phyloP scores from a whole-genome alignment of 2,888 invertebrate species.

The Ophion ventricosus region DNA sequence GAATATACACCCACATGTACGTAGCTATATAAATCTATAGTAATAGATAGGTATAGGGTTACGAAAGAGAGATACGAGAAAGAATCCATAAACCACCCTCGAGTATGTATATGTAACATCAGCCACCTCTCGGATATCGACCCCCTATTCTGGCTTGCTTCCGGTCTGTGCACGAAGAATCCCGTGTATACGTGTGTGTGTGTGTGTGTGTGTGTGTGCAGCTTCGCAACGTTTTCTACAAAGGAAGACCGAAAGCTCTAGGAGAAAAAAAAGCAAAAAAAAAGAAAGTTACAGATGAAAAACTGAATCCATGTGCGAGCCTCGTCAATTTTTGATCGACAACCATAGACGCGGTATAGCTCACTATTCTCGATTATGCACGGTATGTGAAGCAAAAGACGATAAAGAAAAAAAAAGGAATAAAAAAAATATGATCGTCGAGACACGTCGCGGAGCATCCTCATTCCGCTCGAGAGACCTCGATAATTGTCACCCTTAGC shows the following conservation, averaged over 20 bases:
- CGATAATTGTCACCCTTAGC: constrained; percentile 58
- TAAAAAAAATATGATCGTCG: constrained; percentile 4
- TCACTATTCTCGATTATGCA: background rate
- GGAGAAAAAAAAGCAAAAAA: background rate
- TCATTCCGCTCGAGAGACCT: constrained; percentile 53
- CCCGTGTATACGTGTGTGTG: background rate
- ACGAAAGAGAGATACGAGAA: constrained; percentile 71
- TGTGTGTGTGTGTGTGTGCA: background rate
- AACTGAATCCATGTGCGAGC: constrained; percentile 22
- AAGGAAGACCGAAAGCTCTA: constrained; percentile 32
- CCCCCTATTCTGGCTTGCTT: constrained; percentile 56
- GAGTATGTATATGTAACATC: constrained; percentile 59
- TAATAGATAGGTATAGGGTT: constrained; percentile 61
- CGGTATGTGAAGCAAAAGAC: background rate
- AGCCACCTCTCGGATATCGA: constrained; percentile 65
- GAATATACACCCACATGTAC: constrained; percentile 43
- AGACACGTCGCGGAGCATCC: constrained; percentile 21
- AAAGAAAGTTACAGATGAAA: background rate
- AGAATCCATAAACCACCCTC: constrained; percentile 70
- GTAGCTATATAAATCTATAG: constrained; percentile 31
- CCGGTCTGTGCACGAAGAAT: constrained; percentile 28
- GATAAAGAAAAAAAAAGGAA: constrained; percentile 10
- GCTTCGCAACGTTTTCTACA: constrained; percentile 32
- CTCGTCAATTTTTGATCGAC: constrained; percentile 8
- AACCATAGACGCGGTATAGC: background rate